phyloP scores from a whole-genome alignment of 2,113 vertebrate species.

The Bubo blakistoni region DNA sequence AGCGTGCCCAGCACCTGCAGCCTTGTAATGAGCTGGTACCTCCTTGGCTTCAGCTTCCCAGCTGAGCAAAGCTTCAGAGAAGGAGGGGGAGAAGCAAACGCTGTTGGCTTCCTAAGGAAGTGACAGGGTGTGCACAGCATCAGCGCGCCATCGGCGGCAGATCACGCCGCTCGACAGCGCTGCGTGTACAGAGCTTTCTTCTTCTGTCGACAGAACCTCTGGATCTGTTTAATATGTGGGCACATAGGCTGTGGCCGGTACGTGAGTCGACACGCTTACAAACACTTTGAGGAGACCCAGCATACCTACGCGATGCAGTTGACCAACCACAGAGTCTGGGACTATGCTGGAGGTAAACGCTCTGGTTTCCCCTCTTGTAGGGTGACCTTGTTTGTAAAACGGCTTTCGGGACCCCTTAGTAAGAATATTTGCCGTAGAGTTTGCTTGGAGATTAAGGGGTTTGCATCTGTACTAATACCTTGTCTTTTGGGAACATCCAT shows the following conservation, averaged over 20 bases:
- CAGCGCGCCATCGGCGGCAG: rapidly evolving
- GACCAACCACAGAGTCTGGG: slow-evolving; percentile 97
- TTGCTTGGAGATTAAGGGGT: neutral
- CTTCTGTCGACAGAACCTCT: slow-evolving; percentile 85
- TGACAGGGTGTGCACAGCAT: neutral
- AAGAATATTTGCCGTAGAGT: neutral
- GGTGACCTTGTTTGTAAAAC: neutral
- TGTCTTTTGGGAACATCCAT: neutral
- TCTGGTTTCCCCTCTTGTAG: neutral
- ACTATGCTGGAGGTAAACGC: slow-evolving; percentile 90
- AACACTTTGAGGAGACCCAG: slow-evolving; percentile 97
- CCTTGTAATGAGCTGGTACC: neutral
- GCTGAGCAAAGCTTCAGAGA: neutral
- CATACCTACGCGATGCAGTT: slow-evolving; percentile 99
- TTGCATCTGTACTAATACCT: neutral
- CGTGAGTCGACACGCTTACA: slow-evolving; percentile 94
- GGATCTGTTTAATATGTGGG: slow-evolving; percentile 97
- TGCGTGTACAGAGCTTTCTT: neutral
- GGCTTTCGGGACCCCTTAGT: neutral
- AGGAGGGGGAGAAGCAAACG: rapidly evolving
- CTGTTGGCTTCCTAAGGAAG: rapidly evolving
- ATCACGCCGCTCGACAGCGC: neutral
- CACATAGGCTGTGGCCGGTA: slow-evolving; percentile 97
- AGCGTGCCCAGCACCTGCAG: neutral
- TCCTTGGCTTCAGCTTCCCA: neutral